Evolutionary conservation across 1,140 invertebrate species (phyloP).

Genomic region (Acromyrmex heyeri): DNA sequence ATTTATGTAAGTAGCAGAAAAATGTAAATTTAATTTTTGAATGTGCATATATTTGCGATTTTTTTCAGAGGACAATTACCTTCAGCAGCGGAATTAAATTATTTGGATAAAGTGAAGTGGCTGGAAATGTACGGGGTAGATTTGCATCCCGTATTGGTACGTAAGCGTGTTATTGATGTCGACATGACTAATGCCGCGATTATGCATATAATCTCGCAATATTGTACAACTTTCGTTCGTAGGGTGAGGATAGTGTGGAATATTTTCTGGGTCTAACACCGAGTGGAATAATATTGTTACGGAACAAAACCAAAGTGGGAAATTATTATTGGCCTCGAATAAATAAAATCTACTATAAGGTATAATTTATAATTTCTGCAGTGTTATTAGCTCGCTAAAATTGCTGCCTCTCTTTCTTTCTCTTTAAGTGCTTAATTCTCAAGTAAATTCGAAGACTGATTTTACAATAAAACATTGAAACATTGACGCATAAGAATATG

Average conservation of each 20-base stretch:
- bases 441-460: neutral
- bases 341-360: conserved; percentile 97
- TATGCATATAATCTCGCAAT: conserved; percentile 19
- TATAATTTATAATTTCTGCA: conserved; percentile 68
- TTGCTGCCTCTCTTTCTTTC: neutral
- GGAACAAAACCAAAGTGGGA: conserved; percentile 98
- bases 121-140: conserved; percentile 95
- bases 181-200: neutral
- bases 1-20: neutral
- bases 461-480: neutral
- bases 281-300: conserved; percentile 97
- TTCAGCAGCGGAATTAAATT: conserved; percentile 91
- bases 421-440: neutral
- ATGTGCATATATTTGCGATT: conserved; percentile 1
- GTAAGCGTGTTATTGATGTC: conserved; percentile 73
- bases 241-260: conserved; percentile 98
- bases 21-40: neutral
- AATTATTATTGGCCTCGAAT: conserved; percentile 99
- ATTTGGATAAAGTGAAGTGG: conserved; percentile 94
- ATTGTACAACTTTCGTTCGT: conserved; percentile 79
- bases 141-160: conserved; percentile 92
- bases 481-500: neutral
- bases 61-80: conserved; percentile 90
- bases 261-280: conserved; percentile 99
- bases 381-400: neutral